Evolutionary conservation across 2,888 invertebrate species (phyloP).

Genomic region (Rhodophaea formosa): DNA sequence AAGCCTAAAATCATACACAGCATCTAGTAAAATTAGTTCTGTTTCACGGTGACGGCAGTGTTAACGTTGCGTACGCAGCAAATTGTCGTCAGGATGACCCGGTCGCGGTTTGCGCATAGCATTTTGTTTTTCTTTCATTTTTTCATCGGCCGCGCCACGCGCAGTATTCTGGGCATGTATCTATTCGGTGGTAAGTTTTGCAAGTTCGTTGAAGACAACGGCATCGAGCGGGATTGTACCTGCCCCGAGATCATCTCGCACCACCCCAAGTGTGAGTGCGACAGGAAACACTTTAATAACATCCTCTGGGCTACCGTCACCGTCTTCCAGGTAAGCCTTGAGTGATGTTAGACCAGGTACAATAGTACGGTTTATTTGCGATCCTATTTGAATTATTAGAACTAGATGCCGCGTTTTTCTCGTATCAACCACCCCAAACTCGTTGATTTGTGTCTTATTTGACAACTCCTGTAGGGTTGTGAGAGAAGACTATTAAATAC

Average conservation of each 20-base stretch:
- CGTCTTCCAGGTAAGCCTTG: constrained; percentile 95
- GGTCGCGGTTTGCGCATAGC: constrained; percentile 77
- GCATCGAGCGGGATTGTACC: constrained; percentile 92
- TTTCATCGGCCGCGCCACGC: constrained; percentile 74
- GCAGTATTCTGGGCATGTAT: constrained; percentile 99
- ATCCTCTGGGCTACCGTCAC: constrained; percentile 98
- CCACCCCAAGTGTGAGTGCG: constrained; percentile 95
- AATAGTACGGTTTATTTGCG: constrained; percentile 73
- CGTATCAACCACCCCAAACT: constrained; percentile 43
- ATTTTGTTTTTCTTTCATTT: constrained; percentile 79
- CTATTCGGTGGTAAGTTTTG: constrained; percentile 99
- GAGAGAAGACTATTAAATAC: constrained; percentile 42
- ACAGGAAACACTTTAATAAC: constrained; percentile 99
- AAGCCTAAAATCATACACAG: background rate
- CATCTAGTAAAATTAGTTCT: constrained; percentile 46
- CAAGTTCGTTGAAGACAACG: constrained; percentile 94
- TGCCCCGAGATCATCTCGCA: constrained; percentile 95
- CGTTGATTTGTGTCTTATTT: constrained; percentile 44
- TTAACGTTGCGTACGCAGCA: constrained; percentile 64
- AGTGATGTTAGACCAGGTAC: constrained; percentile 62
- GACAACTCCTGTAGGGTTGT: constrained; percentile 39
- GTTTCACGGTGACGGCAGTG: constrained; percentile 60
- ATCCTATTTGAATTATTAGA: constrained; percentile 66
- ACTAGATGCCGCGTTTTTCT: constrained; percentile 66
- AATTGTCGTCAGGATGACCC: constrained; percentile 59